Base-by-base conservation (phyloP, 2,797 vertebrate genomes). In the Lycodopsis pacificus region DNA sequence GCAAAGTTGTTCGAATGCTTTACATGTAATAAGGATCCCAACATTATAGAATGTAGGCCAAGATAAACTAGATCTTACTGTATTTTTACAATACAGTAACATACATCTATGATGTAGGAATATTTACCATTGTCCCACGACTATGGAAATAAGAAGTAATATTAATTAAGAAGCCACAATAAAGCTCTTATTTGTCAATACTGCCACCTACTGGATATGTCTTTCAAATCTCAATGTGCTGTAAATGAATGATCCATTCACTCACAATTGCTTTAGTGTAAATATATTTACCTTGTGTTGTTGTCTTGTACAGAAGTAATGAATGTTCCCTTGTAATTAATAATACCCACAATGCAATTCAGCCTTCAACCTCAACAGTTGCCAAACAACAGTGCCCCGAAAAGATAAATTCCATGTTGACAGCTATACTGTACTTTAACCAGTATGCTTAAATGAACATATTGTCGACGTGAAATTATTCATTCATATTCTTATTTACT, bases 171-270 rank as follows among this genome's bases (percentile, higher is more conserved):
- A 51, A 70, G 73, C 38, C 42, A 38, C n/a, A 57, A 9, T 7
- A 17, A 53, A 19, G 1, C 44, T 42, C 20, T 22, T 7, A 56
- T 70, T 49, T 65, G 20, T 32, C 34, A 65, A 59, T 46, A 76
- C 49, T 64, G 71, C 86, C 88, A 65, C 76, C 84, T 83, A 36
- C 54, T 76, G 88, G 83, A 76, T 1, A 1, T 30, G 0, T 34
- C 0, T 9, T 32, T 30, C 30, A 56, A 56, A 63, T 22, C 20
- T 14, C 0, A 53, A 38, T 66, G 3, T 30, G 4, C 53, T 46
- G 2, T 17, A 14, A 30, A 46, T 7, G 4, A 30, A 71, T 22
- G 2, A 27, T 36, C 7, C 1, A 14, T 13, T 61, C n/a, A 19
- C 25, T 59, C 42, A 67, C 2, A 14, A 5, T 11, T 49, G 15